Conservation (phyloP, 1,140 invertebrate genomes). For the Caenorhabditis inopinata region DNA sequence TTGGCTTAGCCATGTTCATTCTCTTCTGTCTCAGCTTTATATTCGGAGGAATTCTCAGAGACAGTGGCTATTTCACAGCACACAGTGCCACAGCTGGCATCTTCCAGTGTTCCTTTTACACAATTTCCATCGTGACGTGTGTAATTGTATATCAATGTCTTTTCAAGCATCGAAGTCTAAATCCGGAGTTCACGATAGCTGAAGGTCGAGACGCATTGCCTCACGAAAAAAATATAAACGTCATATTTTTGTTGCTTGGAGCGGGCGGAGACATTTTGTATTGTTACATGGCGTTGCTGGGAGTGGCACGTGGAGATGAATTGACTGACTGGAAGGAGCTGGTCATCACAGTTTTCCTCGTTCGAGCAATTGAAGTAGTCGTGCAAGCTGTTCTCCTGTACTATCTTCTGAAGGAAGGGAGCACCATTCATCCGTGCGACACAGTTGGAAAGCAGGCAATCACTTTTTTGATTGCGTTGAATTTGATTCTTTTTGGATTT, state of each 20-base stretch:
- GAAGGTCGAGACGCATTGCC: background rate
- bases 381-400: background rate
- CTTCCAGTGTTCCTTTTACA: background rate
- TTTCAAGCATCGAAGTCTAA: background rate
- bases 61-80: background rate
- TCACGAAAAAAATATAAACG: background rate
- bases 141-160: background rate
- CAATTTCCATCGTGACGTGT: background rate
- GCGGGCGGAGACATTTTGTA: background rate
- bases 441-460: background rate
- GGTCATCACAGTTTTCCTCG: background rate
- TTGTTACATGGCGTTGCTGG: background rate
- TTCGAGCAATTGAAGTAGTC: background rate
- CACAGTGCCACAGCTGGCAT: background rate
- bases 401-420: background rate
- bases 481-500: background rate
- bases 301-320: background rate
- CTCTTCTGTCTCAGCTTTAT: background rate
- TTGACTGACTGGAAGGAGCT: background rate
- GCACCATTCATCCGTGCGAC: background rate
- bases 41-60: background rate
- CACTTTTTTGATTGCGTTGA: background rate
- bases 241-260: background rate
- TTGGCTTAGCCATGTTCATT: background rate
- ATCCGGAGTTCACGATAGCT: background rate